Evolutionary conservation across 1,140 invertebrate genomes (phyloP).

Genomic region (Drosophila gunungcola): DNA sequence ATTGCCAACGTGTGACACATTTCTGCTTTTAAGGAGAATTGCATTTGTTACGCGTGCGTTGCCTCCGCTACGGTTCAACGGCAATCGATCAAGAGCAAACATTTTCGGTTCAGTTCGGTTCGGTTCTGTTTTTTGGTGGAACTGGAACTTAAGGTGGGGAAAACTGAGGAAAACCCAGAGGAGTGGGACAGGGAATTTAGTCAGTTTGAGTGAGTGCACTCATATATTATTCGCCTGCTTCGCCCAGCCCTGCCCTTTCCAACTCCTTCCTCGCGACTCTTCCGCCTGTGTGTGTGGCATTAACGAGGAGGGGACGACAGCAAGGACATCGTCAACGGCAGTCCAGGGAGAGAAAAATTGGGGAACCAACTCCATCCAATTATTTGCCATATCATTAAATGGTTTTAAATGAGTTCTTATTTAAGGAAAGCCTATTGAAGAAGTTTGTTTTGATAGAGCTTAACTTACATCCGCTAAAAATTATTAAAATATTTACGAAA

Average conservation of each 20-base stretch:
- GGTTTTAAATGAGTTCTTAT: no score
- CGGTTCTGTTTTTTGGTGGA: slow-evolving; percentile 26
- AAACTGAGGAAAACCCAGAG: neutral
- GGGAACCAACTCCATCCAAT: neutral
- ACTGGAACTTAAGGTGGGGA: slow-evolving; percentile 7
- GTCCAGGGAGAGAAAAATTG: slow-evolving; percentile 38
- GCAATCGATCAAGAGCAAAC: slow-evolving; percentile 82
- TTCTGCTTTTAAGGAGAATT: slow-evolving; percentile 84
- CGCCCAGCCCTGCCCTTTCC: slow-evolving; percentile 14
- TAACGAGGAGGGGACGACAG: slow-evolving; percentile 36
- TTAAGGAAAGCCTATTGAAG: no score
- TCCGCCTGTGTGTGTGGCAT: slow-evolving; percentile 49
- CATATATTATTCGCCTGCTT: slow-evolving; percentile 65
- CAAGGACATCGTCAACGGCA: slow-evolving; percentile 34
- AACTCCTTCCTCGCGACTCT: slow-evolving; percentile 12
- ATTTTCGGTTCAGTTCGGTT: slow-evolving; percentile 56
- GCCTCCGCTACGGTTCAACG: slow-evolving; percentile 80
- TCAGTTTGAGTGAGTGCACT: slow-evolving; percentile 80
- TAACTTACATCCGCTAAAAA: no score
- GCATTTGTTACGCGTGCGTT: slow-evolving; percentile 83
- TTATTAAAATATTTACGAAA: no score
- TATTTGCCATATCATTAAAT: neutral
- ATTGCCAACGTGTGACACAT: slow-evolving; percentile 78
- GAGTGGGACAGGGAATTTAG: slow-evolving; percentile 69
- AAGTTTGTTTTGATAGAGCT: no score